Conservation (phyloP, 2,797 vertebrate genomes). For the Lacerta bilineata region DNA sequence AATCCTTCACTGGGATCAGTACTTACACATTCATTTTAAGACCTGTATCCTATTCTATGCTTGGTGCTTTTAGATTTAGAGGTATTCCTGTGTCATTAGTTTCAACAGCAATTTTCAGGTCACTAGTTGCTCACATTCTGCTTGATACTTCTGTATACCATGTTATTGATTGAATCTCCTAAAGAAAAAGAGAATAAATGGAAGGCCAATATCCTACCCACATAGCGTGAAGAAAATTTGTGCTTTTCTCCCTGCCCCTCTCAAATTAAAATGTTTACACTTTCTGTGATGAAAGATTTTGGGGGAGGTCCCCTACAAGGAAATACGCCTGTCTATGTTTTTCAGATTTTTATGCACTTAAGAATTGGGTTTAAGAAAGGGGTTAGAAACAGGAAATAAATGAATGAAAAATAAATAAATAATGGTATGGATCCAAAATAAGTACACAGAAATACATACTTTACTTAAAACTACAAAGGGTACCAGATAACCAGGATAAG, state of each 20-base stretch:
- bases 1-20: conserved; percentile 68
- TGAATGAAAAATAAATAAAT: neutral
- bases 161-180: conserved; percentile 53
- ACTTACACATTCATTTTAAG: conserved; percentile 45
- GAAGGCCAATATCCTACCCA: conserved; percentile 38
- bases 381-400: neutral
- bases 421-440: neutral
- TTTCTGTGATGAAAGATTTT: neutral
- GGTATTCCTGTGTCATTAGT: conserved; percentile 65
- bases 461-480: neutral
- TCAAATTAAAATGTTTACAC: neutral
- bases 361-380: conserved; percentile 11
- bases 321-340: neutral
- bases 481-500: neutral
- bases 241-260: neutral
- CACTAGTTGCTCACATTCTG: conserved; percentile 67
- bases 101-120: conserved; percentile 70
- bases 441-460: neutral
- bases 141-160: conserved; percentile 50
- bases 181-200: conserved; percentile 32
- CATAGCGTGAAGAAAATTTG: conserved; percentile 20
- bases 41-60: conserved; percentile 43
- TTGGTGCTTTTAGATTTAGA: conserved; percentile 64
- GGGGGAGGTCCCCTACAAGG: neutral
- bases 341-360: neutral